A percentile compares a stretch with the other conserved stretches of the same genome.
These are phyloP conservation scores for Polyommatus iphigenia DNA, from an alignment of 2,888 invertebrate species.

Conservation along the genomic window DNA sequence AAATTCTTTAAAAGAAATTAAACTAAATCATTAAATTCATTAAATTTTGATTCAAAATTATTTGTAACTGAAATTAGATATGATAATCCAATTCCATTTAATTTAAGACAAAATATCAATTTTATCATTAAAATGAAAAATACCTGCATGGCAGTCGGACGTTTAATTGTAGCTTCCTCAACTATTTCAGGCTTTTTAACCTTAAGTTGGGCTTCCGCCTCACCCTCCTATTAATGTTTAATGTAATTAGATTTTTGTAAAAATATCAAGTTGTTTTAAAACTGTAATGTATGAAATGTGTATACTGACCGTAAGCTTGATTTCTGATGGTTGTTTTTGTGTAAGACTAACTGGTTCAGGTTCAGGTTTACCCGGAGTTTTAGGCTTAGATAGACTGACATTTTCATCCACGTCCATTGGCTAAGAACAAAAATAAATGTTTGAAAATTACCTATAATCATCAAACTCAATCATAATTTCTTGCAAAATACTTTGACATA, in stretches of 20 bases:
- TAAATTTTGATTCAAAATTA: background rate
- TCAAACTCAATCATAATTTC: background rate
- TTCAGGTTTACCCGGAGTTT: slow-evolving; percentile 64
- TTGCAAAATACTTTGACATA: slow-evolving; percentile 41
- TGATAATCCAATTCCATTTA: too few relatives aligned
- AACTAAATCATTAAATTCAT: background rate
- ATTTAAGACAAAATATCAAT: background rate
- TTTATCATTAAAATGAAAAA: background rate
- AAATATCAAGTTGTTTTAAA: background rate
- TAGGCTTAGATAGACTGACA: slow-evolving; percentile 66
- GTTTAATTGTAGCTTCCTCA: slow-evolving; percentile 70
- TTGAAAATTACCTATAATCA: background rate
- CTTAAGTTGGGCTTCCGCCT: slow-evolving; percentile 72
- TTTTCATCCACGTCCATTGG: slow-evolving; percentile 76
- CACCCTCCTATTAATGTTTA: slow-evolving; percentile 57
- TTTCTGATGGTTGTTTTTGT: slow-evolving; percentile 75
- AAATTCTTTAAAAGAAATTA: background rate
- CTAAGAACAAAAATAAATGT: slow-evolving; percentile 44
- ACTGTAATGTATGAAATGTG: background rate
- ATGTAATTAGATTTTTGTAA: slow-evolving; percentile 23
- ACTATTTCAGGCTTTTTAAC: slow-evolving; percentile 74
- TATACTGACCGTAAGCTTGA: slow-evolving; percentile 71
- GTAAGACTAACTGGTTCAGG: slow-evolving; percentile 73
- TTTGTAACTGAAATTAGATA: background rate
- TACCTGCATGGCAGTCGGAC: slow-evolving; percentile 59